Evolutionary conservation across 2,797 vertebrate genomes (phyloP).

Genomic region (Bufotes viridis): DNA sequence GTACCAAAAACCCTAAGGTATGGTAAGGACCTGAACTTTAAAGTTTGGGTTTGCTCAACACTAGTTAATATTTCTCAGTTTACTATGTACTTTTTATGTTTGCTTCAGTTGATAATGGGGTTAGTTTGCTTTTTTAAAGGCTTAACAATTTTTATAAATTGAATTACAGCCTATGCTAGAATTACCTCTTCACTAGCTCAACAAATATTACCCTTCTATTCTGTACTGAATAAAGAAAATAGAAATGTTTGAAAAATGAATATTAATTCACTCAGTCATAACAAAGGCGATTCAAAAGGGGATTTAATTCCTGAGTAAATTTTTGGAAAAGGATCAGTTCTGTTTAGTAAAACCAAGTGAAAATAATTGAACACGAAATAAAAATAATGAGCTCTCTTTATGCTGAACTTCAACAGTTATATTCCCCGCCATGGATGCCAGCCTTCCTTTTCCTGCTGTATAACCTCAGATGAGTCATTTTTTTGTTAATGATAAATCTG

Average conservation of each 20-base stretch:
- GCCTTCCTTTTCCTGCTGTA: not conserved
- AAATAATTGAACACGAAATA: constrained; percentile 25
- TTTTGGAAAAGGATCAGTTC: not conserved
- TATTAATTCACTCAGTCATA: constrained; percentile 10
- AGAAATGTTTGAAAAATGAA: not conserved
- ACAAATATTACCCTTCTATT: not conserved
- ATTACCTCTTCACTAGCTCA: not conserved
- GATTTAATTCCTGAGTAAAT: not conserved
- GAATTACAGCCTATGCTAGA: not conserved
- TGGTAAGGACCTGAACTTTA: no score
- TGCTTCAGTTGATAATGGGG: not conserved
- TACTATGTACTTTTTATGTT: not conserved
- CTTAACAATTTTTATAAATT: not conserved
- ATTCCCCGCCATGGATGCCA: not conserved
- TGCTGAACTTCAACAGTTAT: not conserved
- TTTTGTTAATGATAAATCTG: constrained; percentile 29
- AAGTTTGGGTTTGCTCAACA: no score
- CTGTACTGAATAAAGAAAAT: not conserved
- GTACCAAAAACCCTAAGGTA: no score
- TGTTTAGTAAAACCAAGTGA: not conserved
- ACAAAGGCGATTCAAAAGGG: no score
- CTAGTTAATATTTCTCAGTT: no score
- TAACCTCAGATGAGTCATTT: constrained; percentile 39
- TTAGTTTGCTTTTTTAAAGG: not conserved
- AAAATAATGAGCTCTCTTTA: not conserved